Percentiles rank a stretch among this genome's conserved stretches.
These are phyloP conservation scores for Pseudolaguvia tuberculata DNA, from an alignment of 2,113 vertebrate genomes.

Conservation along the genomic window DNA sequence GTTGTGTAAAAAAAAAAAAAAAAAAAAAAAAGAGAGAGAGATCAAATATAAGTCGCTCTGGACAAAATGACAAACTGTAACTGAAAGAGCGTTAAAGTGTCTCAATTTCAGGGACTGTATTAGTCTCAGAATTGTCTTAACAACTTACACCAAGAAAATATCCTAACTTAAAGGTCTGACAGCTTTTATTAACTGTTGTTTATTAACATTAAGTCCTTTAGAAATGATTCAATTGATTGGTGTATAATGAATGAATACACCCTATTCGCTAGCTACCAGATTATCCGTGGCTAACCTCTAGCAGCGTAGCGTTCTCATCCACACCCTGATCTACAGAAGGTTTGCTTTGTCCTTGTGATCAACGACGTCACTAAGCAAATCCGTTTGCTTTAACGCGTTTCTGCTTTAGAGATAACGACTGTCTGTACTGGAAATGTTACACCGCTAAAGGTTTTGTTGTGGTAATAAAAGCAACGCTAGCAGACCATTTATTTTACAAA, in stretches of 20 bases:
- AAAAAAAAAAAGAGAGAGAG: no score
- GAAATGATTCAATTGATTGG: not conserved
- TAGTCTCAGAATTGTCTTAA: no score
- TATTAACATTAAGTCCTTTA: not conserved
- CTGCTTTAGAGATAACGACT: not conserved
- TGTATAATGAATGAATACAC: conserved; percentile 8
- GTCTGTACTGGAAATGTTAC: not conserved
- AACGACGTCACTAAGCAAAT: not conserved
- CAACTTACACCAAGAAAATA: no score
- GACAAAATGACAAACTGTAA: no score
- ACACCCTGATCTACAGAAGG: not conserved
- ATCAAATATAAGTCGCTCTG: no score
- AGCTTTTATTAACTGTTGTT: not conserved
- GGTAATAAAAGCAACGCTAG: not conserved
- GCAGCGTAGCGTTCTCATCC: not conserved
- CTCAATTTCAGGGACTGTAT: no score
- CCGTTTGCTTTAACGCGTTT: not conserved
- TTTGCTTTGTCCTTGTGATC: not conserved
- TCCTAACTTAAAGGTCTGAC: not conserved
- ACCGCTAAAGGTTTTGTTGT: not conserved
- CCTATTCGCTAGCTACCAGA: not conserved
- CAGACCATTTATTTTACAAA: not conserved
- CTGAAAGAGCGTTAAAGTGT: no score
- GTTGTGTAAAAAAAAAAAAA: no score
- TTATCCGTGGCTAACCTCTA: not conserved